Base-by-base conservation (phyloP, 2,888 invertebrate species). In the Phymatocera aterrima region DNA sequence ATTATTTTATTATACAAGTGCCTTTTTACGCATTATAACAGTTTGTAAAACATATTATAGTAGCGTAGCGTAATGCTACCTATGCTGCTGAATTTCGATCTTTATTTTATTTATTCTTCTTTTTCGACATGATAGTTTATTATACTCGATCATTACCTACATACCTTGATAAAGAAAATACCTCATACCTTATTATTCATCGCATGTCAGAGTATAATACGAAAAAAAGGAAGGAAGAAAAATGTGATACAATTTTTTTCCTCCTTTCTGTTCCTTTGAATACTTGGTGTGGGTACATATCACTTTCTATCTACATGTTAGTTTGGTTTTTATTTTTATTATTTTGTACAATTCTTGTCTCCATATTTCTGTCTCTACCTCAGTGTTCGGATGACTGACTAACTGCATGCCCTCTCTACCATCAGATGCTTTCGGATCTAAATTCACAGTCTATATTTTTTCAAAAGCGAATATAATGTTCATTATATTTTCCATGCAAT, bases 1-100 rank as follows among this genome's bases (percentile, higher is more conserved):
- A n/a, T n/a, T n/a, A n/a, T n/a, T n/a, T 83, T 89, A 89, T 88
- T 86, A 86, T 88, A 89, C 87, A 88, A 90, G 89, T 90, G 90
- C 89, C 90, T 90, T 90, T 88, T 86, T 84, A 87, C 87, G 83
- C 74, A 74, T 77, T 61, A 60, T 34, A 75, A 75, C 75, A 57
- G 57, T 57, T 37, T 75, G 43, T 40, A 75, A 75, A 60, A 37
- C 40, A 37, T 57, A 64, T 34, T n/a, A n/a, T n/a, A n/a, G 15
- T 37, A 64, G 37, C n/a, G 18, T 12, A 65, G 24, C n/a, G n/a
- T n/a, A n/a, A n/a, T n/a, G n/a, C n/a, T n/a, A n/a, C n/a, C n/a
- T n/a, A 51, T 18, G 24, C 57, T 75, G 75, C 75, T 75, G 40
- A 43, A 31, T 72, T 5, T 72, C 24, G 6, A 24, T 24, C 6